Evolutionary conservation across 2,113 vertebrate species (phyloP).

Genomic region (Festucalex cinctus): DNA sequence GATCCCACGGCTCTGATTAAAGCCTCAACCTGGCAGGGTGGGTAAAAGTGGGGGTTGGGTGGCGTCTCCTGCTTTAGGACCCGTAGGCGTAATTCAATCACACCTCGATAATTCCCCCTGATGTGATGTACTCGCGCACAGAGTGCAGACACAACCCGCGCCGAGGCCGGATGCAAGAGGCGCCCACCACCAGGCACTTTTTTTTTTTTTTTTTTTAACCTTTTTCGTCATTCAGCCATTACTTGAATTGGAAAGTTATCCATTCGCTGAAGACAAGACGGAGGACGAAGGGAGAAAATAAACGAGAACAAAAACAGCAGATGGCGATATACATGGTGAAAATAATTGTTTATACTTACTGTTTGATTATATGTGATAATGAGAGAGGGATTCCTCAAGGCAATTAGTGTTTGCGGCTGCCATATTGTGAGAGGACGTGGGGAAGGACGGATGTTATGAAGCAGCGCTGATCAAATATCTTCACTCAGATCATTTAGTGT

Average conservation of each 20-base stretch:
- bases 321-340: constrained; percentile 67
- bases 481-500: constrained; percentile 59
- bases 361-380: constrained; percentile 76
- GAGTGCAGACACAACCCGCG: constrained; percentile 49
- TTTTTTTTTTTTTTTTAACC: constrained; percentile 15
- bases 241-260: constrained; percentile 62
- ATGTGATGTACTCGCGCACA: constrained; percentile 38
- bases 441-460: constrained; percentile 66
- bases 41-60: constrained; percentile 24
- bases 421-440: constrained; percentile 69
- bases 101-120: constrained; percentile 64
- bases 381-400: constrained; percentile 68
- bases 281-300: background rate
- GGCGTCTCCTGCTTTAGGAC: constrained; percentile 39
- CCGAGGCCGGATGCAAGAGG: constrained; percentile 55
- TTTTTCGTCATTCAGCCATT: constrained; percentile 42
- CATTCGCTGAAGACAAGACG: constrained; percentile 38
- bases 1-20: constrained; percentile 54
- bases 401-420: constrained; percentile 67
- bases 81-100: constrained; percentile 61
- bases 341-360: constrained; percentile 73
- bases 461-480: constrained; percentile 66
- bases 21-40: constrained; percentile 29
- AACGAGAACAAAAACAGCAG: constrained; percentile 61
- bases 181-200: constrained; percentile 25